Evolutionary conservation across 2,797 vertebrate genomes (phyloP), one percentile per base, ranked within the genome.

Genomic region (Diceros bicornis): DNA sequence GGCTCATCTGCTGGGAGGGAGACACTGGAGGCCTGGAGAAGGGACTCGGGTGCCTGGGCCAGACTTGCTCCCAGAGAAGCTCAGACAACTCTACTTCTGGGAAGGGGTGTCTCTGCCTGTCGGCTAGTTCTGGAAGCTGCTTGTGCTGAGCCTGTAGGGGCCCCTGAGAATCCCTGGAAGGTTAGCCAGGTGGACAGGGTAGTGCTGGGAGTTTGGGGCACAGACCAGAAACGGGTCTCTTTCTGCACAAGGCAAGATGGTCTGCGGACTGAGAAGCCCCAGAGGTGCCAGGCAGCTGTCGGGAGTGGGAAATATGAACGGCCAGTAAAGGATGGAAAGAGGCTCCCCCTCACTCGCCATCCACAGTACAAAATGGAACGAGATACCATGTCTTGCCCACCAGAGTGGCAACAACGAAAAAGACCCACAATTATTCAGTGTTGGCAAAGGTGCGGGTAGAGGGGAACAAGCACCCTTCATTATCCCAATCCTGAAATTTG

Each of bases 341-440:
- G 4, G 29, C 32, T 21, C 17, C 32, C 25, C 50, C 5, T 47
- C 37, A 3, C 11, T 47, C 16, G 7, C 18, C 18, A 32, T 12
- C 55, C 41, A 32, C 3, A 6, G 13, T 10, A 16, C 13, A 3
- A 13, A 37, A 20, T 25, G 11, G 47, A 52, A n/a, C 20, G 6
- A 13, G 84, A 29, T 1, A 2, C 52, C 44, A 8, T 18, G n/a
- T 37, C n/a, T 52, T 20, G 74, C 55, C 84, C 55, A 12, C 37
- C 37, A 50, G 32, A 25, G 41, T 8, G 41, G 52, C 92, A 25
- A 4, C 12, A 3, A 6, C 17, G 18, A 41, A 17, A 7, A n/a
- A 29, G 34, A 11, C n/a, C 5, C 7, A 4, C 17, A 4, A 79
- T 37, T 37, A 27, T 23, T 4, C 0, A 0, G 71, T 7, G 12